These are phyloP conservation scores for Rachycentron canadum DNA, from an alignment of 2,797 vertebrate genomes.

Conservation along the genomic window DNA sequence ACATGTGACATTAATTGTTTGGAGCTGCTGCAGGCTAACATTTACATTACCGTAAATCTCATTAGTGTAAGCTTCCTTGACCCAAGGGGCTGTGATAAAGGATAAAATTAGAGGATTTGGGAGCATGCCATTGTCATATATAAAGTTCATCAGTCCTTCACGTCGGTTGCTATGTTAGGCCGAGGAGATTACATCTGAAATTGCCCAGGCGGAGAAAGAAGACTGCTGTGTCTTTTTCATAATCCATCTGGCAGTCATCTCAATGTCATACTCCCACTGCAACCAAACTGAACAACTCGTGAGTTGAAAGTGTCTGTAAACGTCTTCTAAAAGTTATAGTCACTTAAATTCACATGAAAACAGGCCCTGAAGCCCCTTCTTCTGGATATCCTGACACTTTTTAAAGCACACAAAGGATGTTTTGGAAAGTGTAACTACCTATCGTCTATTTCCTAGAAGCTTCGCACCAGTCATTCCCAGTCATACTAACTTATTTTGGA, in stretches of 20 bases:
- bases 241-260: conserved; percentile 33
- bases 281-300: conserved; percentile 21
- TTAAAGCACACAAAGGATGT: background rate
- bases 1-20: conserved; percentile 37
- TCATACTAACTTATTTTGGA: conserved; percentile 7
- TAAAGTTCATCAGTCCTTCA: conserved; percentile 32
- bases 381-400: background rate
- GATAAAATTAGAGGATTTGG: conserved; percentile 27
- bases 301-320: conserved; percentile 17
- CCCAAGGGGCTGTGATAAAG: conserved; percentile 26
- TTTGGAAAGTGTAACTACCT: conserved; percentile 2
- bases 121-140: conserved; percentile 21
- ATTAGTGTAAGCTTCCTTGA: conserved; percentile 37
- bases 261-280: conserved; percentile 25
- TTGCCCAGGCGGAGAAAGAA: background rate
- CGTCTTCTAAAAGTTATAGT: conserved; percentile 6
- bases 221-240: conserved; percentile 32
- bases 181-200: conserved; percentile 42
- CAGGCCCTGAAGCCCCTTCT: background rate
- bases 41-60: conserved; percentile 30
- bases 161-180: conserved; percentile 12
- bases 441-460: conserved; percentile 4
- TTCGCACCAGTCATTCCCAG: background rate
- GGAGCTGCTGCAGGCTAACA: conserved; percentile 36
- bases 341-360: conserved; percentile 18